phyloP scores from a whole-genome alignment of 2,797 vertebrate genomes.

The Myripristis murdjan region DNA sequence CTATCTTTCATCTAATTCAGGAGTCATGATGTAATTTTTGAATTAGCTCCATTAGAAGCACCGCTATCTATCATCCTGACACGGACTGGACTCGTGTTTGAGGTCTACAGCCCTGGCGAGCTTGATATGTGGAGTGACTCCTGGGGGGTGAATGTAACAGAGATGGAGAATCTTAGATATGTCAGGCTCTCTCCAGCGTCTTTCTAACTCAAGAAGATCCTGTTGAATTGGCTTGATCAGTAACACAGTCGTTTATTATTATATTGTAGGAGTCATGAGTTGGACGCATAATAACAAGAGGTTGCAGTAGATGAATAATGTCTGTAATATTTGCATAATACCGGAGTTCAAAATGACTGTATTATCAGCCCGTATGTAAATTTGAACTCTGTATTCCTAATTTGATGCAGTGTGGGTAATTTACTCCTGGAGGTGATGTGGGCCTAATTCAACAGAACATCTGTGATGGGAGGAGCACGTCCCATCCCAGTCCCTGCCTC shows the following conservation, averaged over 20 bases:
- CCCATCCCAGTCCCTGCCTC: too few relatives aligned
- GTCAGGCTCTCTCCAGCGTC: too few relatives aligned
- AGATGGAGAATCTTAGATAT: neutral
- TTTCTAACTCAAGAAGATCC: too few relatives aligned
- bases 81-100: conserved; percentile 7
- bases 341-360: neutral
- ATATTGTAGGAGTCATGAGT: neutral
- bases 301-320: neutral
- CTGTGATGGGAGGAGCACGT: neutral
- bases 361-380: neutral
- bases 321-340: neutral
- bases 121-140: neutral
- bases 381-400: neutral
- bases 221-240: too few relatives aligned
- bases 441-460: neutral
- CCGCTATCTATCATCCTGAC: conserved; percentile 15
- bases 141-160: neutral
- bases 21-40: conserved; percentile 9
- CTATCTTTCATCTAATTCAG: neutral
- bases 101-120: too few relatives aligned
- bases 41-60: neutral
- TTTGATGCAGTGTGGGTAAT: neutral
- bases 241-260: neutral
- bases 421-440: neutral
- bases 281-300: neutral